Conservation (phyloP, 2,113 vertebrate species). For the Lampris incognitus region DNA sequence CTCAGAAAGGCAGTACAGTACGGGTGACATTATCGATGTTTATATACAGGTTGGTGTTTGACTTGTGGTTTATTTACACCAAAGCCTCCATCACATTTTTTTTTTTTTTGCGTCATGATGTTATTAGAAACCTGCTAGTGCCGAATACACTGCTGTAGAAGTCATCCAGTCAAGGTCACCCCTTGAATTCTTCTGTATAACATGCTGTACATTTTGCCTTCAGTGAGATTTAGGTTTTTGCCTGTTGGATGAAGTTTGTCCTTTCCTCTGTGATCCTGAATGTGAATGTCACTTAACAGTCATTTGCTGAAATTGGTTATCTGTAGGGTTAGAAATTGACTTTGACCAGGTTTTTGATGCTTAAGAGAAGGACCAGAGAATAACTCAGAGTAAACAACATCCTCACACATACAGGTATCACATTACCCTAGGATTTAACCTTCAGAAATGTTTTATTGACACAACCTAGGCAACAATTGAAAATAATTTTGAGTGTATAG, state of each 20-base stretch:
- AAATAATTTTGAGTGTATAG: not conserved
- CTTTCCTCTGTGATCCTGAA: too few relatives aligned
- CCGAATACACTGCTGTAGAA: not conserved
- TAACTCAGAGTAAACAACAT: not conserved
- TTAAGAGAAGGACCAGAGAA: not conserved
- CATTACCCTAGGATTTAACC: not conserved
- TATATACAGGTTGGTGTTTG: not conserved
- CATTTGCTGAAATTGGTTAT: not conserved
- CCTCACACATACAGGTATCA: not conserved
- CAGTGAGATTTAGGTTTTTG: too few relatives aligned
- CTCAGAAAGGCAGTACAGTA: not conserved
- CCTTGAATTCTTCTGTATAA: not conserved
- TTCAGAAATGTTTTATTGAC: not conserved
- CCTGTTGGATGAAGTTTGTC: too few relatives aligned
- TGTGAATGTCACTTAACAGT: not conserved
- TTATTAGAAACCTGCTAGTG: not conserved
- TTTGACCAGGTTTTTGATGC: not conserved
- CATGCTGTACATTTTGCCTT: not conserved
- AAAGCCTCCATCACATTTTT: not conserved
- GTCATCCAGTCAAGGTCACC: not conserved
- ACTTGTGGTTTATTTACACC: not conserved
- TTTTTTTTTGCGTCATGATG: not conserved
- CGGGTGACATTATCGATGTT: not conserved
- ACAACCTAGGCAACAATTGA: not conserved
- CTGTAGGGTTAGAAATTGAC: not conserved